Base-by-base conservation (phyloP, 2,888 invertebrate species). In the Lasioglossum marginatum region DNA sequence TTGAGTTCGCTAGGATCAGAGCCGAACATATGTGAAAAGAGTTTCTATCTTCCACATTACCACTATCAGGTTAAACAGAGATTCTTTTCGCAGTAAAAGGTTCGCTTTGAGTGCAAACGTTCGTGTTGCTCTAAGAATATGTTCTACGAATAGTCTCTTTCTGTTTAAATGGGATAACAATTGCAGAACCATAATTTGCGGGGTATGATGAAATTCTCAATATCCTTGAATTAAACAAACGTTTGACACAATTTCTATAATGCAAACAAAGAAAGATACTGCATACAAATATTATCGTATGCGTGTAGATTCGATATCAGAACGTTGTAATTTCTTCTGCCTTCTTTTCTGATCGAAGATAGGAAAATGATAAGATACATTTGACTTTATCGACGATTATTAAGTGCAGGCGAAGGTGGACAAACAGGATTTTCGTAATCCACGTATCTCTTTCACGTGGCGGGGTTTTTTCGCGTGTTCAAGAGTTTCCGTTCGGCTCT, bases 401-500 rank as follows among this genome's bases (percentile, higher is more conserved):
- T 52, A 16, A 27, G 27, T 48, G 68, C 52, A 27, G 48, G 68
- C 2, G 37, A 27, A 34, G 68, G 34, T 48, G n/a, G 37, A 12
- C 40, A 77, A 77, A 77, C 68, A 68, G n/a, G 68, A 77, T 77
- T 70, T 48, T n/a, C 68, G 14, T 52, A 34, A 70, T 75, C 43
- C n/a, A 57, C 60, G 48, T 79, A 78, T 86, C 81, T 82, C 80
- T 80, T 75, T 80, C 74, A 74, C 79, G 86, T 84, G 85, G 78
- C 81, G 63, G 6, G 60, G 45, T 37, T 68, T 74, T 80, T 57
- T 86, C 87, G 86, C 87, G 88, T 85, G 89, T 78, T 87, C 81
- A 79, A 82, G 63, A 82, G 82, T 66, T 81, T 82, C 71, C 78
- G 77, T 72, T 87, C 74, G 81, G 37, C 72, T 89, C 89, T 89